Conservation (phyloP, 2,888 invertebrate genomes). For the Nebria brevicollis region DNA sequence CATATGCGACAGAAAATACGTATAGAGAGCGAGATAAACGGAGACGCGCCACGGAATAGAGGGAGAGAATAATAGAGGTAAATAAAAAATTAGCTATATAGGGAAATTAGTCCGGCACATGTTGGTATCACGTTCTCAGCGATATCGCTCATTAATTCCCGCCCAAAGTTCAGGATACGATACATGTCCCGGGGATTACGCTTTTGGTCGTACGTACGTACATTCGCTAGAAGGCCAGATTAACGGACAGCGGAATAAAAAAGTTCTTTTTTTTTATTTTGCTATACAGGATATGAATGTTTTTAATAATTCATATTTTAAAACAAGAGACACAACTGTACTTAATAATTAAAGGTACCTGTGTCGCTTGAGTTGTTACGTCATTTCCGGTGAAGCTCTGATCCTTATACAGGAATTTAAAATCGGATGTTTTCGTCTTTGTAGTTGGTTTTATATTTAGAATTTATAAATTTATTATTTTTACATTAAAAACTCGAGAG, state of each 20-base stretch:
- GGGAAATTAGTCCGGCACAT: neutral
- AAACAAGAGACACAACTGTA: conserved; percentile 3
- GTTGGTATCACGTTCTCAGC: neutral
- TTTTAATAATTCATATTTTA: conserved; percentile 9
- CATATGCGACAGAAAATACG: neutral
- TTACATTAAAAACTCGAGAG: too few species aligned
- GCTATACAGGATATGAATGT: neutral
- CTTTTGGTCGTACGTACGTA: neutral
- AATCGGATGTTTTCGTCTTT: too few species aligned
- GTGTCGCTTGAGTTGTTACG: conserved; percentile 2
- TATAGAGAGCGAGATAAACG: neutral
- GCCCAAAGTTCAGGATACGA: neutral
- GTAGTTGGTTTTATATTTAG: too few species aligned
- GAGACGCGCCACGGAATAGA: neutral
- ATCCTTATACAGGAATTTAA: neutral
- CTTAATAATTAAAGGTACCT: conserved; percentile 4
- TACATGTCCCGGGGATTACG: neutral
- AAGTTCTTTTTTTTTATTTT: neutral
- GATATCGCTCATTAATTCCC: neutral
- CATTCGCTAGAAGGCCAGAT: neutral
- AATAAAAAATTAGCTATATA: neutral
- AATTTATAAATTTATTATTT: too few species aligned
- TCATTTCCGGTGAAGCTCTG: neutral
- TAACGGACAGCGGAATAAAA: neutral
- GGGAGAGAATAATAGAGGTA: neutral